Evolutionary conservation across 2,113 vertebrate species (phyloP), one percentile per base, ranked within the genome.

Genomic region (Bufo bufo): DNA sequence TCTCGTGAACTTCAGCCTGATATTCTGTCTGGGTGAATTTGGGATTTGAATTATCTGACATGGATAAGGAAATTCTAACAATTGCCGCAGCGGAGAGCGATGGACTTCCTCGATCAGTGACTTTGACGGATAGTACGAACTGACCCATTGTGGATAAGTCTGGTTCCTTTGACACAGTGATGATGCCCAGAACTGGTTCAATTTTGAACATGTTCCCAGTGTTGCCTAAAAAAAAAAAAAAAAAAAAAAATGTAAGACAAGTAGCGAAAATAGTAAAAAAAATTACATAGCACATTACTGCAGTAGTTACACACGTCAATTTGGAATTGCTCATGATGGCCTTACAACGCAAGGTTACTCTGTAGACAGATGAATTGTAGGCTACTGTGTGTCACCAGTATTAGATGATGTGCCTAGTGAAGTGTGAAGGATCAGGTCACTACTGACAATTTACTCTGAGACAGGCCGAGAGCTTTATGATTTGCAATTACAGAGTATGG

Each of bases 31-130:
- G 96, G 61, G 94, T 94, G 90, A 99, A 99, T 86, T 96, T 98
- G 52, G 98, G 98, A 20, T 95, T 94, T 0, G 97, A 95, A 59
- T 99, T 99, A 92, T 99, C 96, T 13, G 98, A 97, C 91, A 99
- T 95, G 0, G 97, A 97, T 90, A 99, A 95, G 16, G 96, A 95
- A 89, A 99, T 95, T 0, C 96, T 96, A 9, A 99, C 97, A 33
- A 97, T 93, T 23, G 97, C 95, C 5, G 97, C 97, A 63, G 97
- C 96, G 82, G 96, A 98, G 79, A 99, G 93, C 0, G 97, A 93
- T 10, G 97, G 97, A 17, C 95, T 95, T 23, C 98, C 98, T 75
- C 94, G 96, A 88, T 99, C 98, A 0, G 94, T 93, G 47, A 95
- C 98, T 94, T 96, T 97, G 89, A 99, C 94, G 0, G 97, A 99